Base-by-base conservation (phyloP, 2,113 vertebrate genomes). In the Nerophis ophidion region DNA sequence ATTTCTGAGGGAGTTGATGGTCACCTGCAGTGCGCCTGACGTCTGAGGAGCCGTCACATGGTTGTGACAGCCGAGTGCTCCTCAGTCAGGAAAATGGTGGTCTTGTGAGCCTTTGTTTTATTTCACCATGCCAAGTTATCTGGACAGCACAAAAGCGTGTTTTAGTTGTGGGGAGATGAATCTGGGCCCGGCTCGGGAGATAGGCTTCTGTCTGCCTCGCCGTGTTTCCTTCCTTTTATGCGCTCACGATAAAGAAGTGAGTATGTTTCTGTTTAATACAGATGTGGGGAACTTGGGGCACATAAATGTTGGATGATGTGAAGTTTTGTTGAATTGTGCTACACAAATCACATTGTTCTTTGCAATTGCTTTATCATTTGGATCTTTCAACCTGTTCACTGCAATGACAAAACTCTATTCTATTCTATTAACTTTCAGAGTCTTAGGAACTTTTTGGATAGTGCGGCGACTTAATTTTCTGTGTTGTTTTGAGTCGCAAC, bases 141-240 rank as follows among this genome's bases (percentile, higher is more conserved):
- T 56, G 72, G 45, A 65, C 62, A 61, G 63, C 74, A 84, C 86
- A 86, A 88, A 88, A 86, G 80, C 61, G 68, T 77, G 81, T 78
- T 84, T 74, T 72, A 70, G 81, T 75, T 76, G 63, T 2, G 3
- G 38, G 42, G 68, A 54, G 51, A 74, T 77, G 57, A 13, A 47
- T 40, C 26, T 62, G 63, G 63, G 48, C 49, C 80, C 57, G 60
- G 53, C 54, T 71, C 45, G 62, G 56, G 60, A 84, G 76, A 80
- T 70, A 63, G 71, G 65, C 65, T 46, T 81, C 75, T 68, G 74
- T 84, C 79, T 80, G 73, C 72, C 77, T 70, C 71, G 68, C 63
- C 66, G 63, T 60, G 70, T 75, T 88, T 86, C 86, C 84, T 83
- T 87, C 84, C 82, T 81, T 55, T 55, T 12, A 71, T 14, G 40